Percentiles rank a stretch among this genome's conserved stretches.
Conservation (phyloP, 2,113 vertebrate species). For the Desmodus rotundus region DNA sequence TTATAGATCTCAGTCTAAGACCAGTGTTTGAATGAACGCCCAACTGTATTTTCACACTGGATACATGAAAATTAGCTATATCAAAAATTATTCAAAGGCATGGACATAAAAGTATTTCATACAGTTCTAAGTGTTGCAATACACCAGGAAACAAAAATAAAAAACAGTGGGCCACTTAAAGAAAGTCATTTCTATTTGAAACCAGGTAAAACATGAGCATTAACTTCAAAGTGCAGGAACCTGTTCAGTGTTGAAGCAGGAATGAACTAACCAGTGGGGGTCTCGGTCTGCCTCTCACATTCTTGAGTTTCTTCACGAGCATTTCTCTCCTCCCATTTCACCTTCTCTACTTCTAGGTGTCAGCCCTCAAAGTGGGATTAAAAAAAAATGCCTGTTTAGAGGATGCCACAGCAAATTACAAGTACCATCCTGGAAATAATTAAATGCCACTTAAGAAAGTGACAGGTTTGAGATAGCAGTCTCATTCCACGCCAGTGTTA, state of each 20-base stretch:
- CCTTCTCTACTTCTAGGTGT: not conserved
- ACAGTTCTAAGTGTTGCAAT: not conserved
- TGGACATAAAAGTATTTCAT: not conserved
- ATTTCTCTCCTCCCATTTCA: not conserved
- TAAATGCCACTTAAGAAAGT: not conserved
- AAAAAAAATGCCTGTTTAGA: not conserved
- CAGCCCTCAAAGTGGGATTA: not conserved
- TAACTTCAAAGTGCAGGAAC: slow-evolving; percentile 34
- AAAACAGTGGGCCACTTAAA: slow-evolving; percentile 4
- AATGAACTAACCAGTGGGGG: not conserved
- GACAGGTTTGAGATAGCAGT: not conserved
- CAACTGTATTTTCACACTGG: not conserved
- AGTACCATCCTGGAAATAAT: not conserved
- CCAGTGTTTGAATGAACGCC: not conserved
- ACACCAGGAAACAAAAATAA: slow-evolving; percentile 22
- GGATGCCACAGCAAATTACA: not conserved
- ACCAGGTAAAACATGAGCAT: slow-evolving; percentile 19
- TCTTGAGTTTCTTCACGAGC: not conserved
- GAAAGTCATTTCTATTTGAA: slow-evolving; percentile 10
- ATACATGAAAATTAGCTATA: slow-evolving; percentile 1
- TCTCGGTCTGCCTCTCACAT: not conserved
- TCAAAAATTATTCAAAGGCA: slow-evolving; percentile 20
- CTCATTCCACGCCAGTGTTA: not conserved
- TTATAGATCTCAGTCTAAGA: slow-evolving; percentile 4
- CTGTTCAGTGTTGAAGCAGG: not conserved